Base-by-base conservation (phyloP, 1,140 invertebrate genomes). In the Microplitis demolitor region DNA sequence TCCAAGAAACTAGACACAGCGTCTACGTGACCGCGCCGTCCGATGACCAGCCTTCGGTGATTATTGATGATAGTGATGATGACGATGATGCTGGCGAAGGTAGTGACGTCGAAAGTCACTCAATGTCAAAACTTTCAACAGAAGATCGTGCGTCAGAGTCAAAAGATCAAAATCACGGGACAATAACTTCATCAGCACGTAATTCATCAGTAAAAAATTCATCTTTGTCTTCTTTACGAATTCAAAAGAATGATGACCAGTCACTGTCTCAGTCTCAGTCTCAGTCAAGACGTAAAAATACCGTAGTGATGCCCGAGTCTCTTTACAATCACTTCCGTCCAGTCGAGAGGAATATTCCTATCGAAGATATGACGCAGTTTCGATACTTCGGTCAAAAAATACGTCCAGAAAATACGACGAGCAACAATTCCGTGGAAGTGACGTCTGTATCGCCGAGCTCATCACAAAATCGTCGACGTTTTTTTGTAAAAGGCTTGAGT, bases 361-460 rank as follows among this genome's bases (percentile, higher is more conserved):
- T 90, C 37, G 91, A 92, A 78, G 91, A 92, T 74, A 89, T 92
- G 85, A 89, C 90, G 58, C 91, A 91, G 50, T 93, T 92, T 81
- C 84, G 92, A n/a, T 91, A 88, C 74, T 93, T 93, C 80, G 91
- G 91, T 0, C 90, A 92, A 78, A 92, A 92, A 78, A 71, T 92
- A n/a, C 87, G 84, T 0, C 80, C 81, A 0, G 84, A 85, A 11
- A 71, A 39, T 53, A 75, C 54, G 0, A 78, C 74, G 0, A 70
- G 72, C 0, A 82, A 76, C 35, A 78, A 78, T 60, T 77, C 77
- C 53, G 66, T 78, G 1, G 79, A 78, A 24, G 56, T 73, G 4
- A 81, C 78, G 1, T 76, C 80, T 9, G 80, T 77, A 11, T 72
- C 78, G 0, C 68, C 79, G 4, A 80, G 64, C 11, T 74, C 71